These are phyloP conservation scores for Thripadectes ignobilis DNA, from an alignment of 2,797 vertebrate species.

Conservation along the genomic window DNA sequence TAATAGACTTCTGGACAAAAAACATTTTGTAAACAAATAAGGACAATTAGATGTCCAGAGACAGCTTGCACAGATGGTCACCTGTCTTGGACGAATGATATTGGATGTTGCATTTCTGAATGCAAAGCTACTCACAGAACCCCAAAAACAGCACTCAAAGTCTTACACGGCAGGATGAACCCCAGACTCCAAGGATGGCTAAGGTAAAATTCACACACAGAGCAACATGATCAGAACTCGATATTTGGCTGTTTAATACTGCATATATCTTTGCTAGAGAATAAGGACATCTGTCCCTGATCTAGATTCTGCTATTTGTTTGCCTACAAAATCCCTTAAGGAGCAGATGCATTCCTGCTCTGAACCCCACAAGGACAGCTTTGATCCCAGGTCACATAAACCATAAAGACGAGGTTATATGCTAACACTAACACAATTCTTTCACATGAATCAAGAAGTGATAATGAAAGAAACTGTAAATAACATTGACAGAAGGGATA, in stretches of 20 bases:
- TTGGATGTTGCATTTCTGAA: not conserved
- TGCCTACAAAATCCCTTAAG: conserved; percentile 4
- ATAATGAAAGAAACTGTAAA: not conserved
- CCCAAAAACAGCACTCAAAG: not conserved
- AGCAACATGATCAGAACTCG: not conserved
- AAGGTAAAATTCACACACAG: not conserved
- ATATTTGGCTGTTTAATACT: not conserved
- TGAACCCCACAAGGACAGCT: not conserved
- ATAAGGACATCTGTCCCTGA: not conserved
- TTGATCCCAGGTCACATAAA: conserved; percentile 10
- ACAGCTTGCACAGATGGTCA: rapidly evolving
- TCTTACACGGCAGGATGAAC: not conserved
- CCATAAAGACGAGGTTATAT: not conserved
- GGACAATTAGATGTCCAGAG: not conserved
- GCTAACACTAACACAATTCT: not conserved
- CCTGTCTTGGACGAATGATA: not conserved
- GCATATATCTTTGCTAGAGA: not conserved
- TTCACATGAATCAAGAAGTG: conserved; percentile 34
- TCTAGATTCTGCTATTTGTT: not conserved
- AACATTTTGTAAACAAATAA: not conserved
- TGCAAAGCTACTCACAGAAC: not conserved
- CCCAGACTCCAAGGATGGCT: not conserved
- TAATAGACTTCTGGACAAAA: not conserved
- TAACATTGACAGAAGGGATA: not conserved
- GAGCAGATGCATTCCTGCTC: not conserved